Evolutionary conservation across 1,140 invertebrate genomes (phyloP).

Genomic region (Vollenhovia emeryi): DNA sequence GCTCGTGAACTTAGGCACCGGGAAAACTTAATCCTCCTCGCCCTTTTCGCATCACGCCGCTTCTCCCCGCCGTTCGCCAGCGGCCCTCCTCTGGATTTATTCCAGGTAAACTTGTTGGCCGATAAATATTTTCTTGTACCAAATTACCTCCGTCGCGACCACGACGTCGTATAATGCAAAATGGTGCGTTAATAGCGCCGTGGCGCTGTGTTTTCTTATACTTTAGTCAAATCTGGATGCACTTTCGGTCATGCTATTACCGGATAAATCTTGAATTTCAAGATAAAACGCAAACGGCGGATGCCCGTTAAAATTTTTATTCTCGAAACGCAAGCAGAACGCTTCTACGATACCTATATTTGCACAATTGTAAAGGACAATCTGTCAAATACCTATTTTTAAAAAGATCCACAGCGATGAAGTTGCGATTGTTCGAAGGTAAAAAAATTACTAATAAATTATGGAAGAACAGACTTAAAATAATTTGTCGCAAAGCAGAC

Average conservation of each 20-base stretch:
- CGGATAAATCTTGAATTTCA: background rate
- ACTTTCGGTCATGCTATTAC: background rate
- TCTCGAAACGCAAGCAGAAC: no score
- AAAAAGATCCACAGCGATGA: background rate
- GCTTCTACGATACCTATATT: no score
- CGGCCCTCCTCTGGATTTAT: constrained; percentile 43
- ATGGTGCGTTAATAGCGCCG: constrained; percentile 41
- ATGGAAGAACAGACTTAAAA: background rate
- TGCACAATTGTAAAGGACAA: background rate
- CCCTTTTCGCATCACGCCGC: constrained; percentile 38
- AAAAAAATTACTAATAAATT: background rate
- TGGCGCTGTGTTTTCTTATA: background rate
- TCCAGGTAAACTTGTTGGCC: constrained; percentile 58
- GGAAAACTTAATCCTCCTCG: constrained; percentile 53
- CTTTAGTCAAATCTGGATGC: constrained; percentile 10
- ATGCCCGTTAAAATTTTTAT: background rate
- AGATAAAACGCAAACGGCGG: background rate
- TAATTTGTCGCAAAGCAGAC: background rate
- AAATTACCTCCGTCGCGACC: constrained; percentile 45
- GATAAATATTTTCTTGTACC: constrained; percentile 58
- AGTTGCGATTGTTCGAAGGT: background rate
- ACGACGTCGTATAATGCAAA: constrained; percentile 42
- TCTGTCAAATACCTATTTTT: background rate
- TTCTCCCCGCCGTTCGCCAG: background rate
- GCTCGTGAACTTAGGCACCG: constrained; percentile 58